phyloP scores from a whole-genome alignment of 2,888 invertebrate species.

The Parnassius smintheus region DNA sequence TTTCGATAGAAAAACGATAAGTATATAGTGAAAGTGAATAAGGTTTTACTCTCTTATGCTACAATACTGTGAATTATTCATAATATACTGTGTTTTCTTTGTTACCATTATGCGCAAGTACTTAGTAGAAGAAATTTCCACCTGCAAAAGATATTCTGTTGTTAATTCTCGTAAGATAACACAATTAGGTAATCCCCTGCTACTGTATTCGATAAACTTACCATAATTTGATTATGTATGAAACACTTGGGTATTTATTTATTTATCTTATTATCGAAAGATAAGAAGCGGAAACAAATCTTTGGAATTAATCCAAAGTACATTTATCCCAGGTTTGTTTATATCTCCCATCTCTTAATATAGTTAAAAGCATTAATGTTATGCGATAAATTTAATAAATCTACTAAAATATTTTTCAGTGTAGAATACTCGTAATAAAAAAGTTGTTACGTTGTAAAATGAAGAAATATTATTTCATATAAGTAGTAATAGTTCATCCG shows the following conservation, averaged over 20 bases:
- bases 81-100: conserved; percentile 40
- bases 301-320: conserved; percentile 19
- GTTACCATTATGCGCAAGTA: conserved; percentile 56
- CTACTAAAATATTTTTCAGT: too few species aligned
- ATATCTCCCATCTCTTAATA: background rate
- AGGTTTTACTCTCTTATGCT: conserved; percentile 47
- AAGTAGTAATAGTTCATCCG: background rate
- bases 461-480: too few species aligned
- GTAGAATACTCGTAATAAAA: too few species aligned
- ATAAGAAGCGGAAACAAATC: conserved; percentile 31
- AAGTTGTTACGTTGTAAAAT: too few species aligned
- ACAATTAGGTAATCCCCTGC: conserved; percentile 19
- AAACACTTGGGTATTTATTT: conserved; percentile 24
- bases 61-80: conserved; percentile 49
- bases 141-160: conserved; percentile 60
- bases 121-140: conserved; percentile 43
- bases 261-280: conserved; percentile 28
- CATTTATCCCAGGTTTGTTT: conserved; percentile 9
- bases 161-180: conserved; percentile 38
- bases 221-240: conserved; percentile 20
- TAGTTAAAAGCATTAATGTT: background rate
- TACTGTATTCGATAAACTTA: conserved; percentile 19
- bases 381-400: background rate
- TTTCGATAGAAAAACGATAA: conserved; percentile 38
- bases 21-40: conserved; percentile 58